Base-by-base conservation (phyloP, 2,797 vertebrate genomes). In the Podargus strigoides region DNA sequence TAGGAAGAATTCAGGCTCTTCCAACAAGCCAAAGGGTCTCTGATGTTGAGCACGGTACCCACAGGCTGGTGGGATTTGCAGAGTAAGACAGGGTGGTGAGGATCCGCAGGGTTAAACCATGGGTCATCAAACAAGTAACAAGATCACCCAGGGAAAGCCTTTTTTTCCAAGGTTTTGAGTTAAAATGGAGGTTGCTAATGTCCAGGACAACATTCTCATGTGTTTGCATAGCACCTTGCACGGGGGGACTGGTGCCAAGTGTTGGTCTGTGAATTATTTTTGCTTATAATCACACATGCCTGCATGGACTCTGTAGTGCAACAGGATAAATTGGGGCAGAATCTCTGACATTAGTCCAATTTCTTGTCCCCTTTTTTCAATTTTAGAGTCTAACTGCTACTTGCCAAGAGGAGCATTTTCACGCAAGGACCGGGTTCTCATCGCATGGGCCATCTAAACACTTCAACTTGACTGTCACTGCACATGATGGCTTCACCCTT, bases 241-340 rank as follows among this genome's bases (percentile, higher is more conserved):
- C 0, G 7, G 24, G 15, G 21, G 5, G 3, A 21, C 41, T 42
- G 44, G 37, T 72, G 49, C 41, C 62, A 26, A 44, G 30, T 20
- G 3, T 7, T 68, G 32, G 28, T 42, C 34, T 90, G 1, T 59
- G 0, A 0, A 14, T 85, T n/a, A 46, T 10, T 55, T 8, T 23
- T 77, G 59, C 9, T 68, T 24, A 1, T 27, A 24, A 46, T 28
- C 36, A 26, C n/a, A 52, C 9, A 3, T 12, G 21, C 9, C 46
- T 49, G 14, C 18, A 11, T 9, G 53, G 41, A 34, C 9, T 32
- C 16, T 12, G 0, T 2, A 19, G 42, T 6, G 20, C 19, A 7
- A 14, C 3, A 36, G 66, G 19, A 46, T 37, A 53, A 69, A 64
- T 12, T 6, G 17, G 27, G 27, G 12, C 22, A 22, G 37, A 58